Evolutionary conservation across 2,113 vertebrate species (phyloP).

Genomic region (Gopherus evgoodei): DNA sequence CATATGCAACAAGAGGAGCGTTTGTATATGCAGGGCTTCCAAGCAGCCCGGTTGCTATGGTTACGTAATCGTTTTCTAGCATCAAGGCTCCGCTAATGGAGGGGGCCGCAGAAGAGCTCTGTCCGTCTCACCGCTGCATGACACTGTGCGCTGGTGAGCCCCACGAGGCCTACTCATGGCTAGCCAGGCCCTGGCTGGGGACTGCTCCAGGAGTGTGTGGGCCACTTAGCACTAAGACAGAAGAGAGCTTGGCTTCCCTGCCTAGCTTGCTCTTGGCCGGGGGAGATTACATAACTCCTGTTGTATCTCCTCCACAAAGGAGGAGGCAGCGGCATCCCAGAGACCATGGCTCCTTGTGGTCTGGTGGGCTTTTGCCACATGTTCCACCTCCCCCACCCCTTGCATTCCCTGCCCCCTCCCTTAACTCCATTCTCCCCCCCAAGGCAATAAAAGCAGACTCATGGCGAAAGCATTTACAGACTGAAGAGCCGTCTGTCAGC

Average conservation of each 20-base stretch:
- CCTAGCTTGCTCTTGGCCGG: neutral
- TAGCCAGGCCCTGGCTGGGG: neutral
- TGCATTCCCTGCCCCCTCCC: neutral
- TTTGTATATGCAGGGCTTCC: constrained; percentile 7
- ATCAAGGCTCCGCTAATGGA: constrained; percentile 24
- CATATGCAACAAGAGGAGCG: neutral
- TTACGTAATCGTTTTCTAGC: constrained; percentile 47
- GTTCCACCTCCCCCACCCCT: constrained; percentile 30
- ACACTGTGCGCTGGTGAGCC: neutral
- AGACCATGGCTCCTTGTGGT: neutral
- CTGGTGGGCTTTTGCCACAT: constrained; percentile 52
- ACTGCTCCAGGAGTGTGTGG: neutral
- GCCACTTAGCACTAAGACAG: neutral
- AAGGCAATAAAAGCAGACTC: constrained; percentile 70
- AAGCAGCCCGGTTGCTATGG: constrained; percentile 44
- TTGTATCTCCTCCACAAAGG: neutral
- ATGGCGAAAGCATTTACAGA: constrained; percentile 68
- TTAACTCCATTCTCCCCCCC: constrained; percentile 45
- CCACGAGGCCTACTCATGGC: neutral
- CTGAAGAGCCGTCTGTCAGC: constrained; percentile 60
- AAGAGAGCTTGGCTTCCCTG: neutral
- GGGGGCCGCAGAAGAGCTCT: neutral
- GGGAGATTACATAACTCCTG: constrained; percentile 17
- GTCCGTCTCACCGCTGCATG: neutral
- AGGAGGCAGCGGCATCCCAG: neutral